Evolutionary conservation across 2,888 invertebrate species (phyloP), one percentile per base, ranked within the genome.

Genomic region (Nemurella pictetii): DNA sequence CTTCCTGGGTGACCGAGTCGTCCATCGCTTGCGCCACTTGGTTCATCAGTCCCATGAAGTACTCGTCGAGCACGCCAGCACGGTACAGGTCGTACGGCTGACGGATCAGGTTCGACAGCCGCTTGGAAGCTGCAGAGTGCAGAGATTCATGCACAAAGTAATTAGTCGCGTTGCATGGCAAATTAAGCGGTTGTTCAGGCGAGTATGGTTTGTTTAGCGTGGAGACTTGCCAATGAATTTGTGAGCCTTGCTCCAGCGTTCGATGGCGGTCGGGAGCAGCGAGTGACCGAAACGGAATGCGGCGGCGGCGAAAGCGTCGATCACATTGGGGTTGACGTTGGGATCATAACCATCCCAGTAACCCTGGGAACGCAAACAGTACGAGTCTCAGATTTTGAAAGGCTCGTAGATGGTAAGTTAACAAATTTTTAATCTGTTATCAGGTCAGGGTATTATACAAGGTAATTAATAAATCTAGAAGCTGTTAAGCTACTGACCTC

Each of bases 21-120:
- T 98, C 98, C 96, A 97, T 97, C 89, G 97, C 97, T 90, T 97
- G 97, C 0, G 97, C 97, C 28, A 97, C 97, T 92, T 98, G 97
- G 90, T 97, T 97, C 95, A 97, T 95, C 87, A 97, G 91, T 72
- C 97, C 97, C 96, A 97, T 96, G 55, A 97, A 94, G 89, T 97
- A 98, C 90, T 97, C 97, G 89, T 98, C 97, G 35, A 97, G 91
- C 2, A 97, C 96, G 84, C 97, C 97, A 26, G 97, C 96, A 89
- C 97, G 93, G 91, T 97, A 98, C 87, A 98, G 91, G 90, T 97
- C 97, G 89, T 95, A 97, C 0, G 98, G 98, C 88, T 97, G 94
- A 88, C 97, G 94, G 89, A 97, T 97, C 85, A 97, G 92, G 89
- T 97, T 96, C 0, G 97, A 96, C 82, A 98, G 91, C 88, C 97